Evolutionary conservation across 2,113 vertebrate species (phyloP), one percentile per base, ranked within the genome.

Genomic region (Ranitomeya variabilis): DNA sequence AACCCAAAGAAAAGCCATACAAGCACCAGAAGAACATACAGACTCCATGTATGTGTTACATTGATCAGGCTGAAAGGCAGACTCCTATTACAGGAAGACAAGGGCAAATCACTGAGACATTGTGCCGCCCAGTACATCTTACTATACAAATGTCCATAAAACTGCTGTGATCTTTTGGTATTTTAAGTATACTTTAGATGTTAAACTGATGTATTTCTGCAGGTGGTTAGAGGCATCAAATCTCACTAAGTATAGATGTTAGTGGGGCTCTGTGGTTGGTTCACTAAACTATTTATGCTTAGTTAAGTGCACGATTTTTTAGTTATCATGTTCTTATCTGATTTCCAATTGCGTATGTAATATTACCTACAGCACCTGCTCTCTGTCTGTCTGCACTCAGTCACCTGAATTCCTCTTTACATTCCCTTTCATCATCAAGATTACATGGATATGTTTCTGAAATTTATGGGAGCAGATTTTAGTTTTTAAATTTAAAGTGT

Each of bases 371-470:
- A 31, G 14, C 79, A 81, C 79, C 79, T 81, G 79, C 26, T 62
- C 14, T 60, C 55, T 81, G 55, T 81, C 79, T 81, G 57, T 81
- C 79, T 60, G 3, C 78, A 80, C 78, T 37, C 77, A 23, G 79
- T 81, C 79, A 81, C 79, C 79, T 81, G 79, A 62, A 81, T 62
- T 81, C 79, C 79, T 37, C 79, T 62, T 60, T 62, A 62, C 57
- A 62, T 81, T 62, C 79, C 26, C 79, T 81, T 81, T 81, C 79
- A 81, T 81, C 79, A 81, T 81, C 55, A 31, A 81, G 57, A 81
- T 81, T 81, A 81, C 57, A 81, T 12, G 79, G 26, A 37, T 81
- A 60, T 62, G 57, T 81, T 60, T 59, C 26, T 62, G 23, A 19
- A 60, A 81, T 81, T 81, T 81, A 81, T 81, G 79, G 78, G 7